A percentile compares a stretch with the other conserved stretches of the same genome.
These are phyloP conservation scores for Chionis minor DNA, from an alignment of 2,113 vertebrate species.

Conservation along the genomic window DNA sequence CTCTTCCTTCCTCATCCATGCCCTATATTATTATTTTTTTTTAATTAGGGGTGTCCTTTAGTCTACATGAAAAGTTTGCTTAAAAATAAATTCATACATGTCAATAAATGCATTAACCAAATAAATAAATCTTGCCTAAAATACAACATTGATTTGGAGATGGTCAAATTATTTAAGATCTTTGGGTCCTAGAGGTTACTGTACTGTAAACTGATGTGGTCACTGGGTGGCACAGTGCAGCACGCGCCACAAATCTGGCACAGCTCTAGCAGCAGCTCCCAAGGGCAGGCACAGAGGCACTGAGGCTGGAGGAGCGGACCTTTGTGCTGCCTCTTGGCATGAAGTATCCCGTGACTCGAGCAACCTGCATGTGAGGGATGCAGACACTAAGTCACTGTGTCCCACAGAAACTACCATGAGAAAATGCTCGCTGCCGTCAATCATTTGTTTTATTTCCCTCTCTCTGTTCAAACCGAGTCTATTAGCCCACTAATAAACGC, in stretches of 20 bases:
- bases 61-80: background rate
- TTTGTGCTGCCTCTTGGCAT: background rate
- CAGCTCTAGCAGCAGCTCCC: background rate
- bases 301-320: background rate
- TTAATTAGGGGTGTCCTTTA: background rate
- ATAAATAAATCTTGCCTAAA: background rate
- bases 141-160: background rate
- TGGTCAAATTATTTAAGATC: background rate
- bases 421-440: background rate
- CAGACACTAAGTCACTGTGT: background rate
- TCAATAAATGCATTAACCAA: background rate
- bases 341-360: background rate
- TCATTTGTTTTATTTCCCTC: background rate
- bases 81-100: background rate
- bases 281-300: background rate
- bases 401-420: background rate
- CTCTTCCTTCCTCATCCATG: background rate
- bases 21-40: background rate
- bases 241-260: background rate
- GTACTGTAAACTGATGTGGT: background rate
- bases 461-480: background rate
- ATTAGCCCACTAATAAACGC: background rate
- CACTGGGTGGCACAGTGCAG: background rate
- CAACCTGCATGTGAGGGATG: background rate
- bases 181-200: background rate